phyloP scores from a whole-genome alignment of 2,888 invertebrate species.

The Habroteleia sp. region DNA sequence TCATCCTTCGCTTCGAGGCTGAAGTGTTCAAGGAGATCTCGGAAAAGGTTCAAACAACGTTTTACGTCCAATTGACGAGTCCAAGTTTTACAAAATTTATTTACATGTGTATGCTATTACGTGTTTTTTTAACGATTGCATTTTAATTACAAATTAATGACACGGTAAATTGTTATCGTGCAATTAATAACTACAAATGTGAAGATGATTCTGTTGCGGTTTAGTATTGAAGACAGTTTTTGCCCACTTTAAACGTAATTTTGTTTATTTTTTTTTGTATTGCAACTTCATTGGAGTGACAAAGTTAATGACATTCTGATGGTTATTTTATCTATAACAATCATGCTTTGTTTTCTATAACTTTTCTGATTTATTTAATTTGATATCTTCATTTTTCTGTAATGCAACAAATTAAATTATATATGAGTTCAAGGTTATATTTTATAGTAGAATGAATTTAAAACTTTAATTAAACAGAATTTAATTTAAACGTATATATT shows the following conservation, averaged over 20 bases:
- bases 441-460: too few species aligned
- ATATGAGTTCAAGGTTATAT: too few species aligned
- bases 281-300: too few species aligned
- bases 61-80: constrained; percentile 29
- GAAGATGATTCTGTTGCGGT: constrained; percentile 36
- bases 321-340: constrained; percentile 1
- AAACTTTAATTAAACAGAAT: too few species aligned
- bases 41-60: constrained; percentile 56
- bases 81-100: constrained; percentile 47
- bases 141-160: constrained; percentile 48
- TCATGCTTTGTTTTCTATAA: not conserved
- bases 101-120: constrained; percentile 45
- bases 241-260: not conserved
- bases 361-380: too few species aligned
- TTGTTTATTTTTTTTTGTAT: constrained; percentile 6
- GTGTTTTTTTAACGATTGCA: constrained; percentile 23
- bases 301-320: constrained; percentile 8
- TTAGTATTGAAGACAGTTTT: constrained; percentile 8
- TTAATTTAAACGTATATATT: too few species aligned
- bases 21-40: constrained; percentile 61
- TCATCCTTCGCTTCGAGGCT: constrained; percentile 59
- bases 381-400: too few species aligned
- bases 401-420: too few species aligned
- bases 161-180: constrained; percentile 11
- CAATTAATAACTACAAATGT: constrained; percentile 11